phyloP scores from a whole-genome alignment of 2,797 vertebrate genomes.

The Peromyscus eremicus region DNA sequence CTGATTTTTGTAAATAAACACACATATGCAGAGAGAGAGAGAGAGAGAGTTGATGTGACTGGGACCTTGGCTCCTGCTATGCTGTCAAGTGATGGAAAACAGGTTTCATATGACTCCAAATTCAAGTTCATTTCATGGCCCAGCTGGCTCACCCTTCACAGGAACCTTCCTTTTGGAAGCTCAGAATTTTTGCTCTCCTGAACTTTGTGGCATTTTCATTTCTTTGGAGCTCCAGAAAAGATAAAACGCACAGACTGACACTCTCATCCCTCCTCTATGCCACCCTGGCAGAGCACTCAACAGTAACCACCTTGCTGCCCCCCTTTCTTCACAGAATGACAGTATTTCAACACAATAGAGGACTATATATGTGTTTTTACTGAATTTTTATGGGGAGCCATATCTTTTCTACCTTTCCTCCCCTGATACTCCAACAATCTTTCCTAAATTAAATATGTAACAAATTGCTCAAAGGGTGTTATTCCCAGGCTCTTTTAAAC shows the following conservation, averaged over 20 bases:
- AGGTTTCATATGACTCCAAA: constrained; percentile 39
- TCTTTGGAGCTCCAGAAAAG: background rate
- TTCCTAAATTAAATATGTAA: constrained; percentile 82
- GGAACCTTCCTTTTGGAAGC: background rate
- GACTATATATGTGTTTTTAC: constrained; percentile 73
- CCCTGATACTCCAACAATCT: constrained; percentile 78
- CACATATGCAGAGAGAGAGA: background rate
- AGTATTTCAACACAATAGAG: constrained; percentile 74
- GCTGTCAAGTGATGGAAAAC: constrained; percentile 53
- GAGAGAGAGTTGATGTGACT: background rate
- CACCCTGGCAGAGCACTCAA: background rate
- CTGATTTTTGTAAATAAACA: background rate
- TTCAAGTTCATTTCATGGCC: constrained; percentile 56
- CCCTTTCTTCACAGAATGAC: constrained; percentile 70
- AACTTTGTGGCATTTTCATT: constrained; percentile 55
- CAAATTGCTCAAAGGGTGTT: constrained; percentile 72
- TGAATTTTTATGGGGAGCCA: constrained; percentile 74
- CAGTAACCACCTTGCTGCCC: constrained; percentile 46
- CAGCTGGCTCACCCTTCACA: constrained; percentile 38
- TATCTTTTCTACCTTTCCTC: constrained; percentile 77
- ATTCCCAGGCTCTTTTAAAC: constrained; percentile 74
- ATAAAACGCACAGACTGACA: background rate
- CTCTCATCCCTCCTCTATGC: background rate
- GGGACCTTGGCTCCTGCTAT: constrained; percentile 10
- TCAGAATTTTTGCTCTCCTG: background rate